phyloP scores from a whole-genome alignment of 2,888 invertebrate genomes.

The Leptinotarsa peninsularis region DNA sequence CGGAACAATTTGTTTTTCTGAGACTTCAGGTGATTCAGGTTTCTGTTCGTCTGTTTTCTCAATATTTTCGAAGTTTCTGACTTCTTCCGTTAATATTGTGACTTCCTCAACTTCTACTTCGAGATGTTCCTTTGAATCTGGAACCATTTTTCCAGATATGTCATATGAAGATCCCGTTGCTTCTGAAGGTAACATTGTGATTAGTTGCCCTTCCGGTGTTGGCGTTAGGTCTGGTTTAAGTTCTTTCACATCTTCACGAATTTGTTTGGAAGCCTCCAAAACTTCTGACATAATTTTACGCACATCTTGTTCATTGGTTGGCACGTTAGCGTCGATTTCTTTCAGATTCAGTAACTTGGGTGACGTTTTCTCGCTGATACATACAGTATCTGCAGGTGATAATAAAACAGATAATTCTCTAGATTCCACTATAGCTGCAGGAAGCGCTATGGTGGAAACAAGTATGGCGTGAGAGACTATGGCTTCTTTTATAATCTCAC shows the following conservation, averaged over 20 bases:
- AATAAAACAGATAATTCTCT: slow-evolving; percentile 42
- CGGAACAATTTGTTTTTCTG: too few species aligned
- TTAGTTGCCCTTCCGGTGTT: slow-evolving; percentile 66
- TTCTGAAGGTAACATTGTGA: slow-evolving; percentile 58
- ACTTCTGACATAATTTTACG: slow-evolving; percentile 66
- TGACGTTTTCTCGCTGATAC: slow-evolving; percentile 36
- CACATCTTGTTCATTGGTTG: slow-evolving; percentile 57
- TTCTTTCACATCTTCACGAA: slow-evolving; percentile 67
- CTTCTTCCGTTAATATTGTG: too few species aligned
- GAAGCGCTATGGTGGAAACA: slow-evolving; percentile 58
- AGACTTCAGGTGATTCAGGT: too few species aligned
- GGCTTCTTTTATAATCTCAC: slow-evolving; percentile 55
- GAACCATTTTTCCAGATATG: slow-evolving; percentile 24
- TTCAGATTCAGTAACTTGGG: slow-evolving; percentile 44
- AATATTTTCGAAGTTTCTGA: too few species aligned
- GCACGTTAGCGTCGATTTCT: slow-evolving; percentile 39
- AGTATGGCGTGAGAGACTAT: slow-evolving; percentile 57
- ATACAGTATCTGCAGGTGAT: slow-evolving; percentile 29
- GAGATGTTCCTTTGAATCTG: too few species aligned
- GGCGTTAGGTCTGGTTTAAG: slow-evolving; percentile 69
- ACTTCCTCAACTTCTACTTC: too few species aligned
- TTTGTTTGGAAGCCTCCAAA: slow-evolving; percentile 67
- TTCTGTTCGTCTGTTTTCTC: too few species aligned
- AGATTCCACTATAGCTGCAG: slow-evolving; percentile 46
- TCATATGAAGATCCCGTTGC: slow-evolving; percentile 53